These are phyloP conservation scores for Scolopax rusticola DNA, from an alignment of 2,797 vertebrate genomes.

Conservation along the genomic window DNA sequence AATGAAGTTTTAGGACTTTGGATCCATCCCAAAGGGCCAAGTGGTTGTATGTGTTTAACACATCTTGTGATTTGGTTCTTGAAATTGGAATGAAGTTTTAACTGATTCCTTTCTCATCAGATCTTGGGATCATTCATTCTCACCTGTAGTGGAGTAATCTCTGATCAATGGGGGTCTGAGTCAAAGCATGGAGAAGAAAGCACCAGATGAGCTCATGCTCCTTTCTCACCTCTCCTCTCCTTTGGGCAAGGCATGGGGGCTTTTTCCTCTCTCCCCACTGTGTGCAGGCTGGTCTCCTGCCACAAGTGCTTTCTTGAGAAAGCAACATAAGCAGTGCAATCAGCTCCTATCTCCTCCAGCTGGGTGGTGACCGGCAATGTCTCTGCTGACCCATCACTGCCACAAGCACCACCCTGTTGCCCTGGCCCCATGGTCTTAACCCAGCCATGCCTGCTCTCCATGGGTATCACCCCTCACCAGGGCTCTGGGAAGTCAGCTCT, in stretches of 20 bases:
- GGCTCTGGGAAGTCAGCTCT: neutral
- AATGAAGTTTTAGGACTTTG: accelerated
- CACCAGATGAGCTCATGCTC: neutral
- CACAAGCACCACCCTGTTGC: neutral
- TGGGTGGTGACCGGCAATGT: neutral
- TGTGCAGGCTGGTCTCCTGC: neutral
- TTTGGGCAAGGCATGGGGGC: accelerated
- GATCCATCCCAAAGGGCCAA: neutral
- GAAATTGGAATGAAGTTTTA: neutral
- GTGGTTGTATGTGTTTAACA: neutral
- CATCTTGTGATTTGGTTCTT: neutral
- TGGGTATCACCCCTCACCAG: neutral
- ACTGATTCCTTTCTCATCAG: neutral
- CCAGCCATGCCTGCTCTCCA: neutral
- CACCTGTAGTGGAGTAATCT: neutral
- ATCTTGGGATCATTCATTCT: neutral
- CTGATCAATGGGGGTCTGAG: neutral
- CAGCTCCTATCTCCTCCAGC: neutral
- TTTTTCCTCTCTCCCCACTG: neutral
- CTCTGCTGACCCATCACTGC: neutral
- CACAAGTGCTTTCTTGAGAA: neutral
- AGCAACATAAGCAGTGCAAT: neutral
- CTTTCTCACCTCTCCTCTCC: neutral
- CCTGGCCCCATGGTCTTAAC: accelerated
- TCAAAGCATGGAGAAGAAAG: neutral